phyloP scores from a whole-genome alignment of 2,888 invertebrate species.

The Teleogryllus oceanicus region DNA sequence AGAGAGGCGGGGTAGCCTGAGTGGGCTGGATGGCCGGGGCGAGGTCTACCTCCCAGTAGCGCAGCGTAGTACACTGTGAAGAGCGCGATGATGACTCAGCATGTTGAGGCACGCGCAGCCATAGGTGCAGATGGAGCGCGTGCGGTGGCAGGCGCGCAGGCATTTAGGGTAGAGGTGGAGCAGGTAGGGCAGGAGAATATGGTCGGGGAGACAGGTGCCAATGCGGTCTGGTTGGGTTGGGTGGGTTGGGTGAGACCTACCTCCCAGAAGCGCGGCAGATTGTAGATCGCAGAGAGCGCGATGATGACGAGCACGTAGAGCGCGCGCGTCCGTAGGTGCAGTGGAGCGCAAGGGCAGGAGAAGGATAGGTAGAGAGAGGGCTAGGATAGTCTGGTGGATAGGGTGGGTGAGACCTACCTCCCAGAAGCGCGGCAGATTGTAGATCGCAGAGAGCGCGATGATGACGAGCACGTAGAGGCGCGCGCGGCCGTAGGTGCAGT shows the following conservation, averaged over 20 bases:
- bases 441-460: constrained; percentile 73
- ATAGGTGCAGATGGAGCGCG: constrained; percentile 77
- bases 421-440: constrained; percentile 76
- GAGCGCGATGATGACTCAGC: no score
- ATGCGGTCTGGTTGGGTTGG: no score
- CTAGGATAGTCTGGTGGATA: constrained; percentile 54
- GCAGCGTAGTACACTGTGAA: no score
- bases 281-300: constrained; percentile 78
- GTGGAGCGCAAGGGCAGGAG: constrained; percentile 78
- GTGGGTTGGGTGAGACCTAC: constrained; percentile 49
- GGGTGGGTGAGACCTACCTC: constrained; percentile 47
- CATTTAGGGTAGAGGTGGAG: no score
- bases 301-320: constrained; percentile 80
- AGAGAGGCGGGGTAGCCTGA: no score
- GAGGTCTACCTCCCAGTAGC: no score
- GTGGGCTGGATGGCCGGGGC: no score
- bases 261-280: constrained; percentile 72
- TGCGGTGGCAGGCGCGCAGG: no score
- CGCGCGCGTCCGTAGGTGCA: constrained; percentile 79
- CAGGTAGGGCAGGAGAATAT: no score
- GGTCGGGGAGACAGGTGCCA: no score
- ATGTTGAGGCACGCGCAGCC: no score
- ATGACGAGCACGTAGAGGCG: constrained; percentile 80
- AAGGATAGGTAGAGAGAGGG: constrained; percentile 66
- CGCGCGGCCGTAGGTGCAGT: constrained; percentile 86